These are phyloP conservation scores for Ophiodon elongatus DNA, from an alignment of 2,113 vertebrate species.

Conservation along the genomic window DNA sequence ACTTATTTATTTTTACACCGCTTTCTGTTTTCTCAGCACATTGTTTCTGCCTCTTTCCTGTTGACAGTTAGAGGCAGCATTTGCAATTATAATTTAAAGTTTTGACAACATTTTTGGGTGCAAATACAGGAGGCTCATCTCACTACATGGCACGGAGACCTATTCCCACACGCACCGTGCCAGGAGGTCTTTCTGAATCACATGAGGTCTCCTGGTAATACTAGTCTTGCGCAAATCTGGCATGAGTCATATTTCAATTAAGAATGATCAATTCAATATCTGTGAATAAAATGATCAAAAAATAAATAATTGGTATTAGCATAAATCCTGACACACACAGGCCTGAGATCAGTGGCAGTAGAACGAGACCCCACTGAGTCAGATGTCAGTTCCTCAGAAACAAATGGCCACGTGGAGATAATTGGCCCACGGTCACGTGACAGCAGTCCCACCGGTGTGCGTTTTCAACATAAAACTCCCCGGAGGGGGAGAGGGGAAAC, in stretches of 20 bases:
- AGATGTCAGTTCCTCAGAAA: neutral
- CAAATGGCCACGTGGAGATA: neutral
- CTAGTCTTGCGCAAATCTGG: too few species aligned
- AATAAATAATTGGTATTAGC: neutral
- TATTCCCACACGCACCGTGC: too few species aligned
- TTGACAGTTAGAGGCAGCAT: too few species aligned
- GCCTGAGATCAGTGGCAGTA: neutral
- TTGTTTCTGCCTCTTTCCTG: too few species aligned
- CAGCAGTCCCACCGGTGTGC: conserved; percentile 27
- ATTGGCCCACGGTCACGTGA: conserved; percentile 12
- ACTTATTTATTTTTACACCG: neutral
- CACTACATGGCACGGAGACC: too few species aligned
- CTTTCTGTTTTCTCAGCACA: too few species aligned
- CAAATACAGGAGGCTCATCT: too few species aligned
- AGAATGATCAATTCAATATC: neutral
- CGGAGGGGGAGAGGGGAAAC: conserved; percentile 19
- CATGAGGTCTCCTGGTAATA: too few species aligned
- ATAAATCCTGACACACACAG: neutral
- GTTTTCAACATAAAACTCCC: conserved; percentile 29
- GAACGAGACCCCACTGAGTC: neutral
- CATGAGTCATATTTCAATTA: neutral
- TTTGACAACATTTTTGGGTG: too few species aligned
- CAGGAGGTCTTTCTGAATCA: too few species aligned
- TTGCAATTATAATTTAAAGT: too few species aligned
- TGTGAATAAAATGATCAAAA: neutral